These are phyloP conservation scores for Acleris emargana DNA, from an alignment of 2,888 invertebrate genomes.

Conservation along the genomic window DNA sequence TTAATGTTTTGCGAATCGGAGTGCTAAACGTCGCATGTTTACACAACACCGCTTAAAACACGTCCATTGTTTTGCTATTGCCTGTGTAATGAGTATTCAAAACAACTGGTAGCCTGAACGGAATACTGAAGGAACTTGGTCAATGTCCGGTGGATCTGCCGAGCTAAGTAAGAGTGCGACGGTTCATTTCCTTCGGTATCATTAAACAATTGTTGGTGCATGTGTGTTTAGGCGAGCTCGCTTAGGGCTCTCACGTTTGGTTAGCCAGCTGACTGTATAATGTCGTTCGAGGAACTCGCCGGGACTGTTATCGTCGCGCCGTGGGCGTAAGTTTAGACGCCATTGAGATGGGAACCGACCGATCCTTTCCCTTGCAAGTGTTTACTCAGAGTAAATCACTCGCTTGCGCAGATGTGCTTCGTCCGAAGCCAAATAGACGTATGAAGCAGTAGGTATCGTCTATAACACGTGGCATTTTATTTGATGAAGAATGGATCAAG, in stretches of 20 bases:
- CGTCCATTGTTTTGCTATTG: conserved; percentile 62
- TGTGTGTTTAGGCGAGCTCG: conserved; percentile 16
- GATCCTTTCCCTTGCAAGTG: conserved; percentile 9
- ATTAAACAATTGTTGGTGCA: conserved; percentile 15
- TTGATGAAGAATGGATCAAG: no score
- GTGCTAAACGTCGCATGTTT: conserved; percentile 55
- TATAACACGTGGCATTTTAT: background rate
- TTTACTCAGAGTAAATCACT: background rate
- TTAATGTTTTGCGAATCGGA: conserved; percentile 57
- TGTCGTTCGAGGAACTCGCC: conserved; percentile 9
- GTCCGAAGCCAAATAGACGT: background rate
- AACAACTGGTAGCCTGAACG: conserved; percentile 54
- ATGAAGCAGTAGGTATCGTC: background rate
- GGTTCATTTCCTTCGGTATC: conserved; percentile 11
- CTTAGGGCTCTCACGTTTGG: conserved; percentile 9
- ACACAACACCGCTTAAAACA: conserved; percentile 66
- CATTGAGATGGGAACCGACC: background rate
- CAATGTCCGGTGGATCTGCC: conserved; percentile 70
- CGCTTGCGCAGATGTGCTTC: background rate
- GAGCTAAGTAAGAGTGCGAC: conserved; percentile 44
- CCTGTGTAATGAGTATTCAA: conserved; percentile 56
- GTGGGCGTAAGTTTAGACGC: conserved; percentile 13
- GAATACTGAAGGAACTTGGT: conserved; percentile 59
- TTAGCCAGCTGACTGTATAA: conserved; percentile 1
- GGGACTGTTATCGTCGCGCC: conserved; percentile 9